phyloP scores from a whole-genome alignment of 2,888 invertebrate genomes.

The Sabellastarte sp. region DNA sequence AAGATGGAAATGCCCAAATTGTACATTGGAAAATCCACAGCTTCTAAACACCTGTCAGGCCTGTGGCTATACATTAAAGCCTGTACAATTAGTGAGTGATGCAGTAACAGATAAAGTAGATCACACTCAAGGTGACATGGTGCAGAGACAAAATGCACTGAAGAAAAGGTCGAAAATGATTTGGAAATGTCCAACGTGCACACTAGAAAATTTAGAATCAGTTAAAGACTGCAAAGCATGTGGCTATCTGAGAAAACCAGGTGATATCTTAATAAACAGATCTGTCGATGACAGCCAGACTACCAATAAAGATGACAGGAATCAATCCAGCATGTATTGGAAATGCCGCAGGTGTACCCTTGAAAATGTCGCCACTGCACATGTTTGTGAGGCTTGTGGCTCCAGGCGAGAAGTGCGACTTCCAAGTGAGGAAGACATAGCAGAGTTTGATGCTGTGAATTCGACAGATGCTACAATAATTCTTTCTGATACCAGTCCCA shows the following conservation, averaged over 20 bases:
- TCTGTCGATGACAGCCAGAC: neutral
- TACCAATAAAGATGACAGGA: too few species aligned
- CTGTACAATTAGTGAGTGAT: too few species aligned
- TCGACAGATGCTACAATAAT: neutral
- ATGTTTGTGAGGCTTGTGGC: constrained; percentile 82
- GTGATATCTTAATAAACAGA: too few species aligned
- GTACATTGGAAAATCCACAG: too few species aligned
- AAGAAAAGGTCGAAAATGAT: too few species aligned
- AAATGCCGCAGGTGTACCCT: constrained; percentile 85
- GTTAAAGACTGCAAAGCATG: constrained; percentile 80
- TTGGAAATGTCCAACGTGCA: constrained; percentile 73
- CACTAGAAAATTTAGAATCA: constrained; percentile 74
- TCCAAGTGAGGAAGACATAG: too few species aligned
- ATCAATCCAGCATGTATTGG: constrained; percentile 65
- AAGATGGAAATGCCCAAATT: too few species aligned
- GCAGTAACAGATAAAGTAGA: too few species aligned
- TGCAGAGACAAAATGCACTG: too few species aligned
- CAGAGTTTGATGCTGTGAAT: neutral
- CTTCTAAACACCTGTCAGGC: too few species aligned
- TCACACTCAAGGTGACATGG: too few species aligned
- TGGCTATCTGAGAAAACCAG: constrained; percentile 59
- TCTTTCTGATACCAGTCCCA: neutral
- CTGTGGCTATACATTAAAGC: too few species aligned
- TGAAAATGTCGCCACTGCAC: constrained; percentile 72
- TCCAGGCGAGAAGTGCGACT: constrained; percentile 48